Evolutionary conservation across 2,888 invertebrate genomes (phyloP), one percentile per base, ranked within the genome.

Genomic region (Patella caerulea): DNA sequence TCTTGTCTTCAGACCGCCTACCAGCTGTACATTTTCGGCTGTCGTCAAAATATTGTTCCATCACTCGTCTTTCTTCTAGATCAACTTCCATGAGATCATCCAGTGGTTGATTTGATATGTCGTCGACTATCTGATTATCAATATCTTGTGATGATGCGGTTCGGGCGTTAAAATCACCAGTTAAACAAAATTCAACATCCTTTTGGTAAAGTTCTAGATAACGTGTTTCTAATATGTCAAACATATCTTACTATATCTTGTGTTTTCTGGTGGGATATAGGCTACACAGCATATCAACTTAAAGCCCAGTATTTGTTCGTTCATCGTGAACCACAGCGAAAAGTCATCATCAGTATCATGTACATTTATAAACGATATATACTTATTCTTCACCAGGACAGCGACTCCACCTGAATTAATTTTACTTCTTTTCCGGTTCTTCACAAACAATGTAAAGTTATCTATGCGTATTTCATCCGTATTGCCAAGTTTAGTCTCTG

Each of bases 261-360:
- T 65, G 24, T 65, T 65, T n/a, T 65, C n/a, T 11, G 65, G 65
- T 9, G 65, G 65, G 1, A 65, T 65, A 24, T n/a, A 65, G 11
- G 24, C 65, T 3, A 24, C 19, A 24, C 65, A 65, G 24, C 65
- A 65, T 7, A 65, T 11, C 24, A 65, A 14, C 11, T 9, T 65
- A 65, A 65, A 65, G 24, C 24, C 19, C 34, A 34, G 34, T 34
- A 34, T 5, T 34, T 34, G 34, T 34, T 34, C 34, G 59, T n/a
- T n/a, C 19, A 59, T 17, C 19, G 59, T n/a, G 59, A 59, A 59
- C 59, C 59, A 59, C 17, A 59, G 4, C n/a, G 59, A n/a, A 19
- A 59, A 59, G 59, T 59, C 59, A 59, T 59, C 59, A 59, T 59
- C 59, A 59, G 59, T 59, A n/a, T 59, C 19, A 59, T 15, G 14